Conservation (phyloP, 2,888 invertebrate species). For the Muschampia plurimacula region DNA sequence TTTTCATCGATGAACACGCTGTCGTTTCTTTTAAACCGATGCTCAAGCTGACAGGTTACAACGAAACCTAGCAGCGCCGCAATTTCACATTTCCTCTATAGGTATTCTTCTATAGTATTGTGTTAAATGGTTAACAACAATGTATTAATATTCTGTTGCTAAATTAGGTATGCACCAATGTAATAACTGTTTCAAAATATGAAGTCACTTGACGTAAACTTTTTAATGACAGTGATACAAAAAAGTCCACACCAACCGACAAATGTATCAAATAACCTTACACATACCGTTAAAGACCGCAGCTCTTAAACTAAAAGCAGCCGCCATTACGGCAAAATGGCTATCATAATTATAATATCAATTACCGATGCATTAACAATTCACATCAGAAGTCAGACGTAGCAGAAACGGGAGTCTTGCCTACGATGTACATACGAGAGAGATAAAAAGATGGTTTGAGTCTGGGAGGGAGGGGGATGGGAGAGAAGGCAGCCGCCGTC, state of each 20-base stretch:
- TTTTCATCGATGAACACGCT: slow-evolving; percentile 54
- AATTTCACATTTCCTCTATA: too few relatives aligned
- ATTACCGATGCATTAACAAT: slow-evolving; percentile 85
- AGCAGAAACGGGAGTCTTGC: slow-evolving; percentile 81
- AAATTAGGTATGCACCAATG: not conserved
- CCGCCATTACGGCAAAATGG: slow-evolving; percentile 65
- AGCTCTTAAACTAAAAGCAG: slow-evolving; percentile 69
- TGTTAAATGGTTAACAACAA: not conserved
- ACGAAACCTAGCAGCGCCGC: slow-evolving; percentile 38
- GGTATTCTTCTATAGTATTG: not conserved
- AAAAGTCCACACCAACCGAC: slow-evolving; percentile 12
- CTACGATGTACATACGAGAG: slow-evolving; percentile 69
- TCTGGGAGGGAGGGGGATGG: slow-evolving; percentile 56
- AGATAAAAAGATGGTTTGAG: slow-evolving; percentile 53
- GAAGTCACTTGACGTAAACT: not conserved
- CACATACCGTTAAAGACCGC: slow-evolving; percentile 38
- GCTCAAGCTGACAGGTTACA: slow-evolving; percentile 48
- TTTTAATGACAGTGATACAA: not conserved
- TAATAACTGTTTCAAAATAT: not conserved
- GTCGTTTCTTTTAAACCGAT: slow-evolving; percentile 51
- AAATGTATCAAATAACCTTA: slow-evolving; percentile 42
- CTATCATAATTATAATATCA: slow-evolving; percentile 84
- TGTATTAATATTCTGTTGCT: too few relatives aligned
- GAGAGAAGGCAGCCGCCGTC: slow-evolving; percentile 77
- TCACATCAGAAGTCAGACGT: slow-evolving; percentile 84